Percentiles rank a stretch among this genome's conserved stretches.
These are phyloP conservation scores for Hepsetus odoe DNA, from an alignment of 2,113 vertebrate species.

Conservation along the genomic window DNA sequence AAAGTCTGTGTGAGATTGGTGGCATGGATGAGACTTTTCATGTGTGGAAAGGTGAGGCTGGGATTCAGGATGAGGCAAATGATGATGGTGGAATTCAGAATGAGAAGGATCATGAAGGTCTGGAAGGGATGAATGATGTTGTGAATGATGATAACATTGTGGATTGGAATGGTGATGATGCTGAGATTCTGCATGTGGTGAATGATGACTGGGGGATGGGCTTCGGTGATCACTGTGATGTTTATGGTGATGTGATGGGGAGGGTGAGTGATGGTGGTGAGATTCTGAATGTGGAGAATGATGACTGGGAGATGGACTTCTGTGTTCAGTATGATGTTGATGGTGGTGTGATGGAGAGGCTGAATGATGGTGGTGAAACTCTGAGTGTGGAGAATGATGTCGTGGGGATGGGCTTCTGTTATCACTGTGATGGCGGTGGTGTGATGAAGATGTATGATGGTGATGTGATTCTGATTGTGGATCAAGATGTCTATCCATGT, in stretches of 20 bases:
- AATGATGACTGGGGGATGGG: neutral
- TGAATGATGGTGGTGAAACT: conserved; percentile 14
- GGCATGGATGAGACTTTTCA: neutral
- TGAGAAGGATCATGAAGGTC: conserved; percentile 19
- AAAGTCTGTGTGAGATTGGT: neutral
- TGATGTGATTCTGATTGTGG: no score
- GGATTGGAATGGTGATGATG: neutral
- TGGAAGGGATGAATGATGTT: conserved; percentile 26
- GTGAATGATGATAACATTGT: conserved; percentile 26
- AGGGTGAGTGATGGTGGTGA: conserved; percentile 22
- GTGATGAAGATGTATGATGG: no score
- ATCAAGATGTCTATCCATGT: no score
- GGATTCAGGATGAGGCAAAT: neutral
- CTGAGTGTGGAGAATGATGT: neutral
- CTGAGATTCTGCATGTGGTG: conserved; percentile 11
- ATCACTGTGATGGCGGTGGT: conserved; percentile 44
- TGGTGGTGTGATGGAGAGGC: conserved; percentile 23
- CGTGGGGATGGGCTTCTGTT: conserved; percentile 11
- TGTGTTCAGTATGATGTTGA: neutral
- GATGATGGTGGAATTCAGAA: conserved; percentile 26
- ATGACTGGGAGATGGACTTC: neutral
- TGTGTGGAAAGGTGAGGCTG: neutral
- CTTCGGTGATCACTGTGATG: neutral
- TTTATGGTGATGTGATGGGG: conserved; percentile 18
- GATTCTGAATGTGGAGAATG: conserved; percentile 18